phyloP scores from a whole-genome alignment of 2,888 invertebrate genomes.

The Morpho deidamia region DNA sequence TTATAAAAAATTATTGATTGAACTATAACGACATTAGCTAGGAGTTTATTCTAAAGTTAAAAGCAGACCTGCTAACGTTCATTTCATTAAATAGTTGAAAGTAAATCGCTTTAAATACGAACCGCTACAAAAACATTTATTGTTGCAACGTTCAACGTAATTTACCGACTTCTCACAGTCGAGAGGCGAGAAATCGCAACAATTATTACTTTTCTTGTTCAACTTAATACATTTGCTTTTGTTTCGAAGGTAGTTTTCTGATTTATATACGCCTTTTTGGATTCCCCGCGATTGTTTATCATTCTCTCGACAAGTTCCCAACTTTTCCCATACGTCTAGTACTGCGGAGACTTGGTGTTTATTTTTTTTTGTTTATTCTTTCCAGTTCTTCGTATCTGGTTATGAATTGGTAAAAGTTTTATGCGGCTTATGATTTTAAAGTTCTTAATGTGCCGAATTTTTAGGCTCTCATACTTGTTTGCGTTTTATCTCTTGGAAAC shows the following conservation, averaged over 20 bases:
- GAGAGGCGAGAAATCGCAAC: conserved; percentile 14
- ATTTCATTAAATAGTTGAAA: conserved; percentile 19
- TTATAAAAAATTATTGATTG: too few species aligned
- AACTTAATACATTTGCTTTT: conserved; percentile 22
- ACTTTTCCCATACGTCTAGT: conserved; percentile 47
- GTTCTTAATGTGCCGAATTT: conserved; percentile 14
- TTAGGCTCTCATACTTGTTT: neutral
- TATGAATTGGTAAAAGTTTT: conserved; percentile 20
- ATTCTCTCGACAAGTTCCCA: conserved; percentile 40
- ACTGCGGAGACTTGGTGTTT: conserved; percentile 27
- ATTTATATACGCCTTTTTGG: conserved; percentile 17
- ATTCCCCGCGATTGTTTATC: conserved; percentile 35
- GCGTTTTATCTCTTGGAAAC: neutral
- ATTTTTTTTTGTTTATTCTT: conserved; percentile 7
- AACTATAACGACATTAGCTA: too few species aligned
- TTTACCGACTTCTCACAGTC: conserved; percentile 20
- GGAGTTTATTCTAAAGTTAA: neutral
- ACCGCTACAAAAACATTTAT: conserved; percentile 17
- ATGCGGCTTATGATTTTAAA: conserved; percentile 29
- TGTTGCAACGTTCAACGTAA: conserved; percentile 13
- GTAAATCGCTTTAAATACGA: conserved; percentile 15
- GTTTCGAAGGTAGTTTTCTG: conserved; percentile 20
- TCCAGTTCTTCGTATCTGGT: conserved; percentile 11
- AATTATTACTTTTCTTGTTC: conserved; percentile 21
- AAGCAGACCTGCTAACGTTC: conserved; percentile 7